phyloP scores from a whole-genome alignment of 2,888 invertebrate genomes.

The Pharmacophagus antenor region DNA sequence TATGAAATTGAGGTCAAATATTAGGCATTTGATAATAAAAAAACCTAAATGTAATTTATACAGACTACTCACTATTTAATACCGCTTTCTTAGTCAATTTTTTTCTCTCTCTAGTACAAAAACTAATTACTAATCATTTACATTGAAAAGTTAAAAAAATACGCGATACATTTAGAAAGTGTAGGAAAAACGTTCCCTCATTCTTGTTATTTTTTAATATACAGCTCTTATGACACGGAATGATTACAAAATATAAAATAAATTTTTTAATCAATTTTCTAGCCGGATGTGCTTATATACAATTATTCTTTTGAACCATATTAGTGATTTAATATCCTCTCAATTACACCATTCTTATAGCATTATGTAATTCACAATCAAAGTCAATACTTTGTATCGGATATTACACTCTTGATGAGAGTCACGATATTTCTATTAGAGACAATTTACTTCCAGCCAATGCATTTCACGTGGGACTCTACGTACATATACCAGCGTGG shows the following conservation, averaged over 20 bases:
- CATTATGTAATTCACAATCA: constrained; percentile 11
- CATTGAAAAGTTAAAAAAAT: too few species aligned
- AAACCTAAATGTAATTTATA: too few species aligned
- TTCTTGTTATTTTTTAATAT: background rate
- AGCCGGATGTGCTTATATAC: background rate
- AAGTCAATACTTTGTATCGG: constrained; percentile 7
- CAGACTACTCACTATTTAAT: too few species aligned
- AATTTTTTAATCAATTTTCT: background rate
- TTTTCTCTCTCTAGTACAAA: too few species aligned
- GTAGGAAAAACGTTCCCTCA: too few species aligned
- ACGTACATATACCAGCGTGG: background rate
- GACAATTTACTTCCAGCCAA: constrained; percentile 11
- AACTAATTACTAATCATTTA: too few species aligned
- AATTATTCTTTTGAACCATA: background rate
- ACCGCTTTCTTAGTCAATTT: too few species aligned
- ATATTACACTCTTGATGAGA: constrained; percentile 13
- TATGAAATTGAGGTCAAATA: too few species aligned
- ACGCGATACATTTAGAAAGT: too few species aligned
- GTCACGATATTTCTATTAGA: constrained; percentile 5
- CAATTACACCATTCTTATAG: background rate
- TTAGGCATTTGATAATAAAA: too few species aligned
- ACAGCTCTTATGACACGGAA: background rate
- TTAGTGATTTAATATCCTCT: background rate
- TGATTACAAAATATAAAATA: background rate
- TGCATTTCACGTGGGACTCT: constrained; percentile 11